A percentile compares a stretch with the other conserved stretches of the same genome.
Evolutionary conservation across 2,797 vertebrate genomes (phyloP).

Genomic region (Sternarchorhynchus goeldii): DNA sequence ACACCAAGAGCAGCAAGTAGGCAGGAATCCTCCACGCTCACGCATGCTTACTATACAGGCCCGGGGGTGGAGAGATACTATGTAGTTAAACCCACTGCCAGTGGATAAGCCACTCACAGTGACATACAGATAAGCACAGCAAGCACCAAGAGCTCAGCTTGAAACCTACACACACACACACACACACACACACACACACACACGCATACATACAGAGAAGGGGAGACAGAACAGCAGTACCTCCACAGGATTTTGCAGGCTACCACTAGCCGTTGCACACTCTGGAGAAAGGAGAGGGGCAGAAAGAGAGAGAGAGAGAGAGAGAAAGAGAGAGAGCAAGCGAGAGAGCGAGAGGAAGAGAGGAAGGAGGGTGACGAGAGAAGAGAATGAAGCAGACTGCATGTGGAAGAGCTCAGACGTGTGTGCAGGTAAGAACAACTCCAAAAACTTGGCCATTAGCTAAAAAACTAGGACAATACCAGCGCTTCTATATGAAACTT

Average conservation of each 20-base stretch:
- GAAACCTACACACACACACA: constrained; percentile 39
- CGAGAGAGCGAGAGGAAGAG: constrained; percentile 18
- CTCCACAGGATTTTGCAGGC: constrained; percentile 59
- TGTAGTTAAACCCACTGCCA: constrained; percentile 66
- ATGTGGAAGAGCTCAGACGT: constrained; percentile 72
- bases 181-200: constrained; percentile 32
- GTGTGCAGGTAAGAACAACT: constrained; percentile 76
- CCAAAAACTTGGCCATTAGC: constrained; percentile 19
- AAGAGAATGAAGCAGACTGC: constrained; percentile 72
- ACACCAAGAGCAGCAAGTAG: constrained; percentile 54
- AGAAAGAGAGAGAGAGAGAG: constrained; percentile 14
- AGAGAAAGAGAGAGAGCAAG: constrained; percentile 18
- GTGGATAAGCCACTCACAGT: constrained; percentile 61
- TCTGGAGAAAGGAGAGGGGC: constrained; percentile 42
- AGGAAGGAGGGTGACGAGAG: constrained; percentile 59
- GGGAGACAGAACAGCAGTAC: constrained; percentile 46
- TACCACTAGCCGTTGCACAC: constrained; percentile 48
- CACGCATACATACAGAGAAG: background rate
- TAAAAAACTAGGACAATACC: background rate
- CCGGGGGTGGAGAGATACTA: constrained; percentile 66
- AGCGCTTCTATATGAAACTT: background rate
- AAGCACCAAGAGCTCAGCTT: constrained; percentile 51
- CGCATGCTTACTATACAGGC: constrained; percentile 59
- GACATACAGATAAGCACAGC: constrained; percentile 55
- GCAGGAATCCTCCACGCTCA: constrained; percentile 57